Conservation (phyloP, 2,113 vertebrate species). For the Gila orcuttii region DNA sequence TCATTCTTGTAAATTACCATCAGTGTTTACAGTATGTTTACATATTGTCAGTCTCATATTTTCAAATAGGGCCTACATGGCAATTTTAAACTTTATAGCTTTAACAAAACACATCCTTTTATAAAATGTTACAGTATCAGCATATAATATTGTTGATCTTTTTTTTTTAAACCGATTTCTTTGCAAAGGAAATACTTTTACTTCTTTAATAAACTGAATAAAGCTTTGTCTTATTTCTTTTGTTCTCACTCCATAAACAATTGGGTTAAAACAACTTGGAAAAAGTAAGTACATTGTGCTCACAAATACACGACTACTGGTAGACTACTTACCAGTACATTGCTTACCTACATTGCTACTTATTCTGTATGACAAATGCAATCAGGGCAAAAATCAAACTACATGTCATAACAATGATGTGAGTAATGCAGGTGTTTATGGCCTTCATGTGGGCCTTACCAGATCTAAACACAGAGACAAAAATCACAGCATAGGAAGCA, state of each 20-base stretch:
- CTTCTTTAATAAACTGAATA: neutral
- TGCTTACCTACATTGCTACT: slow-evolving; percentile 43
- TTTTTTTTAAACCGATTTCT: neutral
- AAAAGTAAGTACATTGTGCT: slow-evolving; percentile 53
- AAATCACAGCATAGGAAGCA: slow-evolving; percentile 38
- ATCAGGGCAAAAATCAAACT: slow-evolving; percentile 41
- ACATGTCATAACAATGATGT: slow-evolving; percentile 36
- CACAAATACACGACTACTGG: slow-evolving; percentile 48
- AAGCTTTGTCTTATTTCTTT: slow-evolving; percentile 55
- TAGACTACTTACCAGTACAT: no score
- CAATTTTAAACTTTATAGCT: neutral
- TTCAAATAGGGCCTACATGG: no score
- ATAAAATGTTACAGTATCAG: neutral
- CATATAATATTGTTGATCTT: neutral
- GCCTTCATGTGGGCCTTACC: slow-evolving; percentile 31
- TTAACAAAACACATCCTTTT: neutral
- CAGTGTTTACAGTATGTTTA: no score
- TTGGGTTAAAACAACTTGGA: slow-evolving; percentile 54
- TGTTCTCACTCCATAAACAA: slow-evolving; percentile 58
- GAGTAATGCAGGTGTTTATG: slow-evolving; percentile 49
- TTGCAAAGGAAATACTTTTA: neutral
- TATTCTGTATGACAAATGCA: slow-evolving; percentile 55
- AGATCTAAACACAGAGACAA: slow-evolving; percentile 44
- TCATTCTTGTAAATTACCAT: no score
- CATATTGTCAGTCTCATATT: neutral